Evolutionary conservation across 2,113 vertebrate species (phyloP).

Genomic region (Nesogale talazaci): DNA sequence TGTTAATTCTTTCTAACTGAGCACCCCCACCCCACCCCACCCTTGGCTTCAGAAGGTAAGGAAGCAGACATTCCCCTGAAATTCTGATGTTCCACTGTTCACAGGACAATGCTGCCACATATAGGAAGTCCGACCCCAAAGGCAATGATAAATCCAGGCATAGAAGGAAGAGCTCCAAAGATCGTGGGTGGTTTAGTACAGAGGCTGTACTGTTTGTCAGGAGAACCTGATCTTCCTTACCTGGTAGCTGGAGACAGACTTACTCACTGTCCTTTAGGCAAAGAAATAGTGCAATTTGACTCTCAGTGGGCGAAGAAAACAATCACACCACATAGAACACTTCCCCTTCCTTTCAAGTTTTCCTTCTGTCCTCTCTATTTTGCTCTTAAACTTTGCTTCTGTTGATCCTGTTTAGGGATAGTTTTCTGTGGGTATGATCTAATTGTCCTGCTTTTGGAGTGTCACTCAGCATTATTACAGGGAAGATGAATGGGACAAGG

Average conservation of each 20-base stretch:
- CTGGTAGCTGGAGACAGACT: background rate
- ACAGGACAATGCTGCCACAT: background rate
- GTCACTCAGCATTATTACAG: slow-evolving; percentile 74
- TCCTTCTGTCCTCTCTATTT: background rate
- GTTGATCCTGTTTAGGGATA: slow-evolving; percentile 51
- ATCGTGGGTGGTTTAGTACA: background rate
- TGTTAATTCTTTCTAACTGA: too few relatives aligned
- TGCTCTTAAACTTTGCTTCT: slow-evolving; percentile 61
- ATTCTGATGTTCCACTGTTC: slow-evolving; percentile 5
- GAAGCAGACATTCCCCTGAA: background rate
- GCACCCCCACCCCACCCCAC: background rate
- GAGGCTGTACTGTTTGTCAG: slow-evolving; percentile 12
- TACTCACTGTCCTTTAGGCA: background rate
- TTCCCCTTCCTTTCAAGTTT: background rate
- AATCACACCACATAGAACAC: background rate
- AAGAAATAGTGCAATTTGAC: slow-evolving; percentile 13
- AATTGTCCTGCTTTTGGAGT: slow-evolving; percentile 77
- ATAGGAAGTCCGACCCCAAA: background rate
- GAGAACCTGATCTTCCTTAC: slow-evolving; percentile 1
- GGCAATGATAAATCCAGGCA: slow-evolving; percentile 18
- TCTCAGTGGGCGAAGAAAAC: background rate
- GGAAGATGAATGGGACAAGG: slow-evolving; percentile 72
- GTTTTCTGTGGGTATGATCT: slow-evolving; percentile 67
- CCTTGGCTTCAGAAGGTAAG: background rate
- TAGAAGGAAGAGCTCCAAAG: background rate